Conservation (phyloP, 1,140 invertebrate species). For the Eriosoma lanigerum region DNA sequence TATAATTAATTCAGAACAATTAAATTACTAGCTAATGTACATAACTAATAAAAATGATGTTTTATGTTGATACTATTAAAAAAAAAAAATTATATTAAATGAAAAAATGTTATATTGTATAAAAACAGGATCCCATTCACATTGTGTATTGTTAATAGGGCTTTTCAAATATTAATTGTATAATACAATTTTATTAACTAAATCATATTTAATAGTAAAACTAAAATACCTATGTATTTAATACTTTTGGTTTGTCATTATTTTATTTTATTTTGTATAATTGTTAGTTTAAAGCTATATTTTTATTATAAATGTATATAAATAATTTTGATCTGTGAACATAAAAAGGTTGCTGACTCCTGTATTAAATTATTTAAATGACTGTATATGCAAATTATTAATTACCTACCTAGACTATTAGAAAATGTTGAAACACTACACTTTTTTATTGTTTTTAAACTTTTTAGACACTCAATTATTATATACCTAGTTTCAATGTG, state of each 20-base stretch:
- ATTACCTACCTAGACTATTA: background rate
- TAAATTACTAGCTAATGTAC: background rate
- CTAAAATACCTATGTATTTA: too few relatives aligned
- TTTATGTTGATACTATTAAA: background rate
- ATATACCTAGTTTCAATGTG: background rate
- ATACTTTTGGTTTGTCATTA: too few relatives aligned
- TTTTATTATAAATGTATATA: too few relatives aligned
- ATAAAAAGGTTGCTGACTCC: too few relatives aligned
- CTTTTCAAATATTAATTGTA: too few relatives aligned
- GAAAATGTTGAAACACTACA: background rate
- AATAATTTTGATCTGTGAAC: too few relatives aligned
- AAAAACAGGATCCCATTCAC: background rate
- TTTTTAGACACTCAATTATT: background rate
- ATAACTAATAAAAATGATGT: background rate
- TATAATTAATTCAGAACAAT: background rate
- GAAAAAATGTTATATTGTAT: background rate
- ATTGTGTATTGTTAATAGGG: too few relatives aligned
- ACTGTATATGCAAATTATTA: background rate
- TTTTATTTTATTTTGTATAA: too few relatives aligned
- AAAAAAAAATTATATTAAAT: constrained; percentile 9
- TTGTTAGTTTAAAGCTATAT: too few relatives aligned
- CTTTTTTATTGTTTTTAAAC: background rate
- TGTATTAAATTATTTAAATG: background rate
- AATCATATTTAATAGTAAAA: too few relatives aligned
- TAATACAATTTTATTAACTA: too few relatives aligned